Conservation (phyloP, 2,888 invertebrate genomes). For the Troides oblongomaculatus region DNA sequence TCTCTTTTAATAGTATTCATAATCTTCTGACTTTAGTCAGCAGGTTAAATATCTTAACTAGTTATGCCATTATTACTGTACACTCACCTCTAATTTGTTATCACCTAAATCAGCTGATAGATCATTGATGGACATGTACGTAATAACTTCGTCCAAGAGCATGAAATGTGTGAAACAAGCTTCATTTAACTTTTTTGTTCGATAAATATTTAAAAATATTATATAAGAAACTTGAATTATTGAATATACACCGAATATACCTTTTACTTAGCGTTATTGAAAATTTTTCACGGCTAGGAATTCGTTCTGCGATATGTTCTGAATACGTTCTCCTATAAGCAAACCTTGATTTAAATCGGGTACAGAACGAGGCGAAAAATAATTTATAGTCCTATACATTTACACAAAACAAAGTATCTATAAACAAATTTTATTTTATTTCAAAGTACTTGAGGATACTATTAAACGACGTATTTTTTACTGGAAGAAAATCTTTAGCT, state of each 20-base stretch:
- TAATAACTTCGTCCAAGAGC: too few species aligned
- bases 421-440: too few species aligned
- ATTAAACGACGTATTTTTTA: background rate
- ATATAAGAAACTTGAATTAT: background rate
- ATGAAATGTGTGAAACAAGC: too few species aligned
- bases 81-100: background rate
- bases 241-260: slow-evolving; percentile 5
- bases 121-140: too few species aligned
- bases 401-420: background rate
- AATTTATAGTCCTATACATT: background rate
- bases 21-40: background rate
- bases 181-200: background rate
- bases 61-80: background rate
- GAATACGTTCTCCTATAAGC: slow-evolving; percentile 18
- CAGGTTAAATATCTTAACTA: background rate
- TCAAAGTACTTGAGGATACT: background rate
- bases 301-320: slow-evolving; percentile 25
- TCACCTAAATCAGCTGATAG: too few species aligned
- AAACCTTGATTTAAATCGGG: slow-evolving; percentile 20
- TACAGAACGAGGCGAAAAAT: slow-evolving; percentile 7
- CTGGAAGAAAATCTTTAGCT: background rate
- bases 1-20: background rate
- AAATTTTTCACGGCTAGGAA: slow-evolving; percentile 31
- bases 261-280: slow-evolving; percentile 12
- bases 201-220: background rate